A percentile compares a stretch with the other conserved stretches of the same genome.
These are phyloP conservation scores for Protaetia brevitarsis DNA, from an alignment of 1,140 invertebrate species.

Conservation along the genomic window DNA sequence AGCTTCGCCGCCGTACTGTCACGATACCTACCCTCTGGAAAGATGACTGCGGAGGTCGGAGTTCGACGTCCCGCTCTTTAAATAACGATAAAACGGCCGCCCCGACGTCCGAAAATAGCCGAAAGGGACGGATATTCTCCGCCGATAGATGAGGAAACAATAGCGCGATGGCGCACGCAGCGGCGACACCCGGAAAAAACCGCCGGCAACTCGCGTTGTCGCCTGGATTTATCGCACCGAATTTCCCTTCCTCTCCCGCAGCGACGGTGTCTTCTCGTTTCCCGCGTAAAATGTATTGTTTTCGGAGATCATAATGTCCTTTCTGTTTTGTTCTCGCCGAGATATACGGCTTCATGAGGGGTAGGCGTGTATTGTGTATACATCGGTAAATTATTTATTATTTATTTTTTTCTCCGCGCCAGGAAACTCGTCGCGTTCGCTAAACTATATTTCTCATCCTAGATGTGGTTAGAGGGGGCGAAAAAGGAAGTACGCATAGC, in stretches of 20 bases:
- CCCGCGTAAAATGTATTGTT: not conserved
- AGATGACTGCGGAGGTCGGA: conserved; percentile 35
- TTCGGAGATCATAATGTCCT: not conserved
- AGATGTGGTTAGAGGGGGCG: too few relatives aligned
- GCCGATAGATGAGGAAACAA: conserved; percentile 18
- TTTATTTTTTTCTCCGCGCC: too few relatives aligned
- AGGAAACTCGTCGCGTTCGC: too few relatives aligned
- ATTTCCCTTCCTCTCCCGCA: not conserved
- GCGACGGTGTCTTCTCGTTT: not conserved
- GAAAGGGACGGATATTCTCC: not conserved
- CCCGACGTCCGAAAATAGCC: not conserved
- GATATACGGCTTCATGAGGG: not conserved
- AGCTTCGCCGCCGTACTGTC: conserved; percentile 29
- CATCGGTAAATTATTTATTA: too few relatives aligned
- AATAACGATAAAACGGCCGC: conserved; percentile 34
- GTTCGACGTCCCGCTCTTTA: conserved; percentile 34
- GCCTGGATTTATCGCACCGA: not conserved
- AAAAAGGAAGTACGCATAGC: too few relatives aligned
- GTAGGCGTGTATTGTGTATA: too few relatives aligned
- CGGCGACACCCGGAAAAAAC: not conserved
- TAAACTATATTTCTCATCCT: too few relatives aligned
- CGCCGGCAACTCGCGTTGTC: not conserved
- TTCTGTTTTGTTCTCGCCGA: not conserved
- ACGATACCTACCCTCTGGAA: conserved; percentile 33
- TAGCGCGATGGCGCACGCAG: not conserved